Evolutionary conservation across 2,113 vertebrate species (phyloP).

Genomic region (Brachirus orientalis): DNA sequence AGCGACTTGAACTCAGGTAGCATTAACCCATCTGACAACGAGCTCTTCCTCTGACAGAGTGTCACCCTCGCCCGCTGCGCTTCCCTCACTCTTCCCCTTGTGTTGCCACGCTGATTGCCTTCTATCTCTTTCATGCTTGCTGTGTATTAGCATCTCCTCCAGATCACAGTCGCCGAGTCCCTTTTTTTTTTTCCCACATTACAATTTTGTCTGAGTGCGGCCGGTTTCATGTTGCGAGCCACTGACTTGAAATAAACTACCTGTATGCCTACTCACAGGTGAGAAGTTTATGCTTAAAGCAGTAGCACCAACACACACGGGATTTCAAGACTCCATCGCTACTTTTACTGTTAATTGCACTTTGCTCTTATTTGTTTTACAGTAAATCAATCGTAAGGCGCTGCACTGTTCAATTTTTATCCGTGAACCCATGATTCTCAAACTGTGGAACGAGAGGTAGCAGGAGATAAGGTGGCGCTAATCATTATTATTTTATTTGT

Average conservation of each 20-base stretch:
- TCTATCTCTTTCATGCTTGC: constrained; percentile 49
- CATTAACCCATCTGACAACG: constrained; percentile 77
- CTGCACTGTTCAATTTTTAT: no score
- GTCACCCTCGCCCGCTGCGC: constrained; percentile 42
- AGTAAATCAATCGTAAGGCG: no score
- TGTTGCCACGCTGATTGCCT: constrained; percentile 52
- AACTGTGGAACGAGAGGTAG: no score
- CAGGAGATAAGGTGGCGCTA: no score
- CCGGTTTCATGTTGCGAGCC: neutral
- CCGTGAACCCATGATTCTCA: no score
- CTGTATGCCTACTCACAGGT: neutral
- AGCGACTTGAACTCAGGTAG: constrained; percentile 69
- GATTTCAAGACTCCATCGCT: no score
- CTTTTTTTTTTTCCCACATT: constrained; percentile 28
- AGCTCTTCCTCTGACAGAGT: constrained; percentile 60
- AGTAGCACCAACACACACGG: no score
- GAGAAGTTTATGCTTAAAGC: no score
- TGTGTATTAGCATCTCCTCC: constrained; percentile 36
- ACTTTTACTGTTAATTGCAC: no score
- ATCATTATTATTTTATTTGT: no score
- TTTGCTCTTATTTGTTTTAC: no score
- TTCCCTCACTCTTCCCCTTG: constrained; percentile 34
- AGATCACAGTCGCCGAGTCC: constrained; percentile 29
- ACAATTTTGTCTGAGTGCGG: neutral
- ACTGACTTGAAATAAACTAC: constrained; percentile 31